phyloP scores from a whole-genome alignment of 2,797 vertebrate genomes.

The Pangasius djambal region DNA sequence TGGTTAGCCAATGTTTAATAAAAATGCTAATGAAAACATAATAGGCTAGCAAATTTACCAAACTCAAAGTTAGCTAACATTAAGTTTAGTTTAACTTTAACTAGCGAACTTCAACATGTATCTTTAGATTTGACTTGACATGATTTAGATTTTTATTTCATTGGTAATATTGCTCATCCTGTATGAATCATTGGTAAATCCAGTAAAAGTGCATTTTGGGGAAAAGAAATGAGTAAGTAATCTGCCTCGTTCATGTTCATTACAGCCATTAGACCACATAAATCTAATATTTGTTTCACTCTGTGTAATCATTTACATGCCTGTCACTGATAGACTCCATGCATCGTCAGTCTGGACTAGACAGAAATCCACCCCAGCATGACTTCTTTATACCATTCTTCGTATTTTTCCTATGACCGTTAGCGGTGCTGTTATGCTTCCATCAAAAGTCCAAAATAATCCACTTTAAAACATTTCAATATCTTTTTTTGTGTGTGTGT shows the following conservation, averaged over 20 bases:
- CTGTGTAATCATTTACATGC: neutral
- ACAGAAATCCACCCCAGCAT: neutral
- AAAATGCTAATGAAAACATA: neutral
- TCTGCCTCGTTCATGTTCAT: neutral
- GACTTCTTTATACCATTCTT: neutral
- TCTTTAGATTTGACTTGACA: neutral
- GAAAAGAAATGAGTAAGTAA: neutral
- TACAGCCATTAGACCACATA: neutral
- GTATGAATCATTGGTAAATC: neutral
- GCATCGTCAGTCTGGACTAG: neutral
- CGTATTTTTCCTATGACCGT: neutral
- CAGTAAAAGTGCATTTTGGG: neutral
- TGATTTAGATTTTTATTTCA: neutral
- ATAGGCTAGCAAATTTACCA: neutral
- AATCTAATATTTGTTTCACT: neutral
- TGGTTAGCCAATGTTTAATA: neutral
- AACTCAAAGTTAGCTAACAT: neutral
- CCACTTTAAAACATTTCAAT: neutral
- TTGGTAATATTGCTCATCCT: neutral
- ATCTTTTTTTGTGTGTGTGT: neutral
- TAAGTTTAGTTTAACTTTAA: neutral
- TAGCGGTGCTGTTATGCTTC: neutral
- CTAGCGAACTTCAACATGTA: neutral
- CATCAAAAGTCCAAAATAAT: neutral
- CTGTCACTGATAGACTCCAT: neutral